These are phyloP conservation scores for Coregonus suidteri DNA, from an alignment of 2,797 vertebrate genomes.

Conservation along the genomic window DNA sequence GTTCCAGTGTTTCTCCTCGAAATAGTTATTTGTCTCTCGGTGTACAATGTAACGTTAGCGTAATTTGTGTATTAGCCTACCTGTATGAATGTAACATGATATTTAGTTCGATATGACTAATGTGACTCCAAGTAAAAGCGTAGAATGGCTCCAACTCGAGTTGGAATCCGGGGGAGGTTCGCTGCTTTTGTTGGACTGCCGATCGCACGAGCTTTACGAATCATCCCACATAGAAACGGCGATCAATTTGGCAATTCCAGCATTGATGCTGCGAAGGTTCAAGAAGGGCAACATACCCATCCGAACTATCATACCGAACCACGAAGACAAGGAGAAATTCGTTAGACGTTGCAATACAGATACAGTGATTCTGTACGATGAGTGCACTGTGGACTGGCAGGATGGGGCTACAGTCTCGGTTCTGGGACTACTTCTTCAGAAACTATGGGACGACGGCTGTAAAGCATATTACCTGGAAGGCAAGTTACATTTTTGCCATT, in stretches of 20 bases:
- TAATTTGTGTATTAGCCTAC: constrained; percentile 23
- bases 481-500: constrained; percentile 46
- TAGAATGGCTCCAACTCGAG: constrained; percentile 93
- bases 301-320: constrained; percentile 88
- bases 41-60: constrained; percentile 56
- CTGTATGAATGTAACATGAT: constrained; percentile 47
- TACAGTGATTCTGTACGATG: constrained; percentile 93
- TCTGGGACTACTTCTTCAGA: constrained; percentile 89
- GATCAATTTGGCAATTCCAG: constrained; percentile 94
- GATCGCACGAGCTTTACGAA: constrained; percentile 92
- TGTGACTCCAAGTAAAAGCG: constrained; percentile 92
- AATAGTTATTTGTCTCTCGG: neutral
- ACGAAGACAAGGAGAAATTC: constrained; percentile 90
- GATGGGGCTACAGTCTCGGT: constrained; percentile 77
- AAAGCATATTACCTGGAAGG: constrained; percentile 93
- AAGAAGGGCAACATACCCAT: constrained; percentile 94
- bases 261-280: constrained; percentile 94
- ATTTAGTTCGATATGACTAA: constrained; percentile 55
- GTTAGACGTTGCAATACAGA: constrained; percentile 88
- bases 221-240: constrained; percentile 94
- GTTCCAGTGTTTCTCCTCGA: neutral
- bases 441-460: constrained; percentile 94
- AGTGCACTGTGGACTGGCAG: constrained; percentile 85
- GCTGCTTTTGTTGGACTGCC: constrained; percentile 95
- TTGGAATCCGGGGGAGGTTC: constrained; percentile 85